These are phyloP conservation scores for Dendrophyllia cribrosa DNA, from an alignment of 64 coral and sea anemone species.

Conservation along the genomic window DNA sequence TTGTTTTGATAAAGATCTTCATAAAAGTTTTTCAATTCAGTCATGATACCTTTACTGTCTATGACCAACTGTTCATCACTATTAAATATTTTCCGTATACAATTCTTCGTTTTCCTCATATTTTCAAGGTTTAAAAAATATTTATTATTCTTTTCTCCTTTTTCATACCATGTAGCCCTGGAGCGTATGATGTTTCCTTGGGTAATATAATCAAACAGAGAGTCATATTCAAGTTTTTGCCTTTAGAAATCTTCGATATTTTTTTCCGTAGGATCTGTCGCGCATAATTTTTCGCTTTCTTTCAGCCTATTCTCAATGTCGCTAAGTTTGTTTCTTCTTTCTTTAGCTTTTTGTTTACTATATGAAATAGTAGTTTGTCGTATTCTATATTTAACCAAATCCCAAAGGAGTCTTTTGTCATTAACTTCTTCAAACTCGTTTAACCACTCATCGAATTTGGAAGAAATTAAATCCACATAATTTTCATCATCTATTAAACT, in stretches of 20 bases:
- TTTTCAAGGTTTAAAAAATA: not conserved
- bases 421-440: not conserved
- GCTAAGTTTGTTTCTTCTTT: not conserved
- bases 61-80: not conserved
- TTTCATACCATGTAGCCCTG: not conserved
- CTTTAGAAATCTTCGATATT: not conserved
- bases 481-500: not conserved
- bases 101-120: not conserved
- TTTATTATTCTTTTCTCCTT: not conserved
- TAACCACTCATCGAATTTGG: not conserved
- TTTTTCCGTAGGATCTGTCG: not conserved
- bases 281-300: not conserved
- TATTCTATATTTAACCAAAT: not conserved
- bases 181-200: too few species aligned
- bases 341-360: not conserved
- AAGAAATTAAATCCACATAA: not conserved
- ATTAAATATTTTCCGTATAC: not conserved
- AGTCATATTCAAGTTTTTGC: too few species aligned
- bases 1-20: not conserved
- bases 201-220: too few species aligned
- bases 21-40: not conserved
- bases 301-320: not conserved
- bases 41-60: not conserved
- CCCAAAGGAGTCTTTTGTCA: not conserved
- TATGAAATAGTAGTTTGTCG: not conserved